phyloP scores from a whole-genome alignment of 1,140 invertebrate species.

The Mycetomoellerius zeteki region DNA sequence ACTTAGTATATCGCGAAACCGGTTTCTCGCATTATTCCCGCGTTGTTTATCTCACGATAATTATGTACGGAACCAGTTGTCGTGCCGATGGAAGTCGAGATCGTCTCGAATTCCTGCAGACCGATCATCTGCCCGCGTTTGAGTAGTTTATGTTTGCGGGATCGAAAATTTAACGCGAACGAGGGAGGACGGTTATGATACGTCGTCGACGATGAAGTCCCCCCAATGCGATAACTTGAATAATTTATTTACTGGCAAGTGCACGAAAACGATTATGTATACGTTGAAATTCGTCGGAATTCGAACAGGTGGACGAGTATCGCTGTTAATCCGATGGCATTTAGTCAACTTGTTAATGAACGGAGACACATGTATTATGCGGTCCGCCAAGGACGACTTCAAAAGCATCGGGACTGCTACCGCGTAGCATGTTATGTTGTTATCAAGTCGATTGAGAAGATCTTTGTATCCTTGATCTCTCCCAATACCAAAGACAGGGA shows the following conservation, averaged over 20 bases:
- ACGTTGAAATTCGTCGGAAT: constrained; percentile 25
- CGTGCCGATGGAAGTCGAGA: constrained; percentile 57
- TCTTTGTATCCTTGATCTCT: constrained; percentile 17
- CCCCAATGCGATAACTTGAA: constrained; percentile 17
- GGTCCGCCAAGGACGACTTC: constrained; percentile 50
- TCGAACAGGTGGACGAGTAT: not conserved
- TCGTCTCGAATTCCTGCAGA: constrained; percentile 25
- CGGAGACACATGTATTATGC: constrained; percentile 45
- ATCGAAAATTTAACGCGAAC: not conserved
- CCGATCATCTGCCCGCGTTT: constrained; percentile 35
- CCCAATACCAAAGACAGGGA: not conserved
- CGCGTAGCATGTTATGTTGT: constrained; percentile 43
- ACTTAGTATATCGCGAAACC: constrained; percentile 17
- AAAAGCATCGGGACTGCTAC: constrained; percentile 43
- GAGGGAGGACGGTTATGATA: not conserved
- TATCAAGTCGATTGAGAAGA: not conserved
- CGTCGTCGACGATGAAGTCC: not conserved
- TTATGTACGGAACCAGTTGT: constrained; percentile 69
- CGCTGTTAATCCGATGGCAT: constrained; percentile 37
- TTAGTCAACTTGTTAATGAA: constrained; percentile 59
- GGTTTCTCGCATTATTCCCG: constrained; percentile 41
- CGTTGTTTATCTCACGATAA: constrained; percentile 63
- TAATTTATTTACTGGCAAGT: constrained; percentile 52
- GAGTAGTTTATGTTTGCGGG: constrained; percentile 8
- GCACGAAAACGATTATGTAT: constrained; percentile 51